Base-by-base conservation (phyloP, 2,113 vertebrate species). In the Hippocampus comes region DNA sequence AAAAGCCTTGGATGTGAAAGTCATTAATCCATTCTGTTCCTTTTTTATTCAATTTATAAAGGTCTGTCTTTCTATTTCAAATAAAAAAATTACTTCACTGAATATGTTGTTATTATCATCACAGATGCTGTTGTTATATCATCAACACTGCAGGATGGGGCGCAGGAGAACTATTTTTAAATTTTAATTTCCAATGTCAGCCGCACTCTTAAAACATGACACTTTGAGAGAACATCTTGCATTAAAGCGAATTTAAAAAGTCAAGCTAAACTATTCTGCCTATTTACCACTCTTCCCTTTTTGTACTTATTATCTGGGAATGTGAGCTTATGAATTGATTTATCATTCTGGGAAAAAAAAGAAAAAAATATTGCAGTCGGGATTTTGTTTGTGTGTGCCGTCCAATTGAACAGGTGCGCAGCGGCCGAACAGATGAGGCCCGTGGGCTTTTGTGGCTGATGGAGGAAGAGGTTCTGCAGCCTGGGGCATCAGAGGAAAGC, bases 391-490 rank as follows among this genome's bases (percentile, higher is more conserved):
- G 51, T 76, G 9, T 60, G 18, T 71, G 68, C 9, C 14, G 23
- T 66, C 43, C 14, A 18, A 25, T 73, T 27, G 68, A 51, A 75
- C 89, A 96, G 95, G 95, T 97, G 10, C 94, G 97, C 67, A 92
- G 95, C 0, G 87, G 94, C 71, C 92, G 93, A 69, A 93, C 95
- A 0, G 96, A 99, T 0, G 96, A 98, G 86, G 95, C 96, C 0
- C 93, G 96, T 25, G 97, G 97, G 18, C 89, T 99, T 74, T 87
- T 99, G 64, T 99, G 97, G 97, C 90, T 99, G 23, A 91, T 99
- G 90, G 97, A 99, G 75, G 97, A 99, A 89, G 96, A 98, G 86
- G 94, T 93, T 0, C 74, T 95, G 79, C 94, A 95, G 82, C 95
- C 95, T 0, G 94, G 92, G 0, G 95, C 95, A 68, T 95, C 91